Evolutionary conservation across 2,888 invertebrate species (phyloP).

Genomic region (Megaustenia siamemsis): DNA sequence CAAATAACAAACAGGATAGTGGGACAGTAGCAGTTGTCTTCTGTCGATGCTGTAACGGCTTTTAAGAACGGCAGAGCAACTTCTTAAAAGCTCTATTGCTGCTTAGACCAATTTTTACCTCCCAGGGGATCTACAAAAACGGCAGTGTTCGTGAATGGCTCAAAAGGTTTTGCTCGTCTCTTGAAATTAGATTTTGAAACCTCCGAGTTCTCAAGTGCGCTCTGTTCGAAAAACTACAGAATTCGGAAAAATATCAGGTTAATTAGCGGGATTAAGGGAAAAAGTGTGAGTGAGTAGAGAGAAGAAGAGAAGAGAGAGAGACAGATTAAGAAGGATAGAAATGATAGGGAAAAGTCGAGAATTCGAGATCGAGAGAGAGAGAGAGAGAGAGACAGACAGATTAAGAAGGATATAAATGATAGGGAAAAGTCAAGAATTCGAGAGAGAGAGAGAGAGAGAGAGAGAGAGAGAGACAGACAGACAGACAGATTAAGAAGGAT

Average conservation of each 20-base stretch:
- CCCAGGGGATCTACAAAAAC: not conserved
- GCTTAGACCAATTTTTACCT: not conserved
- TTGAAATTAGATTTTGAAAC: constrained; percentile 12
- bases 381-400: not conserved
- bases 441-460: not conserved
- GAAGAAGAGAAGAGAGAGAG: not conserved
- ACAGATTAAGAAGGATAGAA: no score
- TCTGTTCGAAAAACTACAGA: not conserved
- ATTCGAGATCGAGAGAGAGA: not conserved
- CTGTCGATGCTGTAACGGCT: not conserved
- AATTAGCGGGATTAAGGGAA: not conserved
- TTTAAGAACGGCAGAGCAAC: not conserved
- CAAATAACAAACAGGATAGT: not conserved
- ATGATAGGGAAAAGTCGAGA: no score
- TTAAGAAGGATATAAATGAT: not conserved
- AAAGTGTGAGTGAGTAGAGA: constrained; percentile 14
- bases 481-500: not conserved
- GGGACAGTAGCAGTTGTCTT: not conserved
- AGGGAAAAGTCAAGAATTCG: not conserved
- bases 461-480: not conserved
- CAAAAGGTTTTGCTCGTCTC: constrained; percentile 1
- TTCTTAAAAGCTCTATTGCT: not conserved
- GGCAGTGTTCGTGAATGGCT: not conserved
- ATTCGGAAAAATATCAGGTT: not conserved
- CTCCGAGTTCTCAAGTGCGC: not conserved